Evolutionary conservation across 2,797 vertebrate species (phyloP).

Genomic region (Catamblyrhynchus diadema): DNA sequence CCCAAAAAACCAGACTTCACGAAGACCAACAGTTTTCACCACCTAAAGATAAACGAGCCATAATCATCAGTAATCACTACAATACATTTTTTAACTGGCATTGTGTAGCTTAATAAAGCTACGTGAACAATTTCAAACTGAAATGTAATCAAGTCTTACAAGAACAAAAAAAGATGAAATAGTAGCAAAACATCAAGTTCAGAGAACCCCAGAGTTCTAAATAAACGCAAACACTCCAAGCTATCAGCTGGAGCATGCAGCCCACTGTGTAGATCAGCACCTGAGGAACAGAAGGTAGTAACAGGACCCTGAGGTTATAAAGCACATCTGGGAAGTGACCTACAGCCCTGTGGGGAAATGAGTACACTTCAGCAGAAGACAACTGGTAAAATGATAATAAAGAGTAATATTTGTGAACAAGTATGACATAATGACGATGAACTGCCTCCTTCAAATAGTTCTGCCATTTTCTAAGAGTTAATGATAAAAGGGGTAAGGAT

Average conservation of each 20-base stretch:
- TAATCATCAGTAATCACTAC: not conserved
- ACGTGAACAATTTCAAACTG: not conserved
- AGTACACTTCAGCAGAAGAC: not conserved
- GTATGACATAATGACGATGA: not conserved
- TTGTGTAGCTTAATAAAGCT: not conserved
- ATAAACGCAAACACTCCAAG: not conserved
- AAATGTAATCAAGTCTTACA: not conserved
- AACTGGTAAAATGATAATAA: not conserved
- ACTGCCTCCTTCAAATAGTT: not conserved
- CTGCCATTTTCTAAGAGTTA: not conserved
- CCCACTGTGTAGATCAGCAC: not conserved
- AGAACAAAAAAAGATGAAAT: not conserved
- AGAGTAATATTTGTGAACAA: not conserved
- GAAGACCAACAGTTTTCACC: conserved; percentile 95
- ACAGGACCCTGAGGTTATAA: not conserved
- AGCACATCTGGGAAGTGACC: not conserved
- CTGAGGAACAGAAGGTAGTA: not conserved
- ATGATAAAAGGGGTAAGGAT: not conserved
- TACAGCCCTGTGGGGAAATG: not conserved
- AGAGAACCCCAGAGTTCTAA: not conserved
- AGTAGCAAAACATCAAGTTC: not conserved
- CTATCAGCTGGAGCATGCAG: rapidly evolving
- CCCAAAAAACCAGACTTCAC: conserved; percentile 98
- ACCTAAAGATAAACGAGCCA: conserved; percentile 78
- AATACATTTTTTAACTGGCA: not conserved